Conservation (phyloP, 2,888 invertebrate genomes). For the Melipona bicolor region DNA sequence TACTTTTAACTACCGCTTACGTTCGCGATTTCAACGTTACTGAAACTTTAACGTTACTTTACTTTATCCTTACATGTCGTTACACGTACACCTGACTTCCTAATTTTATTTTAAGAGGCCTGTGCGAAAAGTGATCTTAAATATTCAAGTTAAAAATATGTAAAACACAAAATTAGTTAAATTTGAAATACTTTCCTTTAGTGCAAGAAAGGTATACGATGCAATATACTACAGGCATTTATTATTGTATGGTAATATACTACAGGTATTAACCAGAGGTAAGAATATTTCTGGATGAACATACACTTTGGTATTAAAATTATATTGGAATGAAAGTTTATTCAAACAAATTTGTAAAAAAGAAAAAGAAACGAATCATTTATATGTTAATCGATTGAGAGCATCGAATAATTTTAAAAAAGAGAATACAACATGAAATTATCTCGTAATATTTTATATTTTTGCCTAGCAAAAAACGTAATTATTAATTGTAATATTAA, state of each 20-base stretch:
- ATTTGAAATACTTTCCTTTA: constrained; percentile 32
- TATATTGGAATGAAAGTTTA: constrained; percentile 20
- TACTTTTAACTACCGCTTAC: constrained; percentile 82
- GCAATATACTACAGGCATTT: constrained; percentile 30
- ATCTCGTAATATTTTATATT: constrained; percentile 32
- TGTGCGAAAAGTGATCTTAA: constrained; percentile 76
- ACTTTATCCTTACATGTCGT: constrained; percentile 76
- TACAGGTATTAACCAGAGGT: constrained; percentile 38
- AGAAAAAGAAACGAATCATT: neutral
- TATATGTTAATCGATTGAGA: neutral
- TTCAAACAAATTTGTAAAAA: constrained; percentile 16
- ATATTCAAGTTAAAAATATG: constrained; percentile 39
- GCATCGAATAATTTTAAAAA: constrained; percentile 3
- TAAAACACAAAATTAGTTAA: constrained; percentile 33
- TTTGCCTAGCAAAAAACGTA: constrained; percentile 43
- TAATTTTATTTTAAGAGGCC: constrained; percentile 71
- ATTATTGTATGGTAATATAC: constrained; percentile 40
- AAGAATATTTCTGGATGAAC: constrained; percentile 41
- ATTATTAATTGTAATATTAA: constrained; percentile 30
- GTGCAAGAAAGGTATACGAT: constrained; percentile 31
- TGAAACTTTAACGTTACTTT: constrained; percentile 81
- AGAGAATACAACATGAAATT: constrained; percentile 19
- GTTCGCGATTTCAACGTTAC: constrained; percentile 82
- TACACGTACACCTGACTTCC: constrained; percentile 74
- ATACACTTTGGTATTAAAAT: constrained; percentile 49